These are phyloP conservation scores for Eristalis tenax DNA, from an alignment of 2,888 invertebrate species.

Conservation along the genomic window DNA sequence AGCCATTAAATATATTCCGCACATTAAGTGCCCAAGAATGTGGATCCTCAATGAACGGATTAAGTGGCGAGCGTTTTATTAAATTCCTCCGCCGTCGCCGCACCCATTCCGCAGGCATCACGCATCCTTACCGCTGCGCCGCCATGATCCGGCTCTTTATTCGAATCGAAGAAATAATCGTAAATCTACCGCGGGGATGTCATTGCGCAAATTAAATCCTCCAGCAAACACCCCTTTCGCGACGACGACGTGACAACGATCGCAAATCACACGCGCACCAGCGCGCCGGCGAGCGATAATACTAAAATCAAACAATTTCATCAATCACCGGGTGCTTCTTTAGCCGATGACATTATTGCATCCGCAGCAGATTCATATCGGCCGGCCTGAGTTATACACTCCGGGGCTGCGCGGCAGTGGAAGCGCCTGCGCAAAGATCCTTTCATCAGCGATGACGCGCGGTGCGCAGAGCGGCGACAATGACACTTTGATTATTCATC, in stretches of 20 bases:
- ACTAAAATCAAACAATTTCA: slow-evolving; percentile 69
- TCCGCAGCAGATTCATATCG: slow-evolving; percentile 63
- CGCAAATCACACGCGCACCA: slow-evolving; percentile 53
- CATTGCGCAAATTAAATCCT: slow-evolving; percentile 61
- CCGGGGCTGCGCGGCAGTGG: slow-evolving; percentile 6
- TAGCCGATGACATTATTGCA: slow-evolving; percentile 64
- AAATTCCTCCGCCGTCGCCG: neutral
- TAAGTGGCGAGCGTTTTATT: neutral
- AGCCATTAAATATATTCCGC: slow-evolving; percentile 1
- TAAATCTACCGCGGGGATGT: slow-evolving; percentile 56
- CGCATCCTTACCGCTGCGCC: slow-evolving; percentile 32
- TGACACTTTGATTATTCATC: slow-evolving; percentile 68
- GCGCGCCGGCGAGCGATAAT: slow-evolving; percentile 46
- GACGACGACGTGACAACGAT: slow-evolving; percentile 52
- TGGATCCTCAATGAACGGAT: neutral
- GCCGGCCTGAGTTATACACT: slow-evolving; percentile 16
- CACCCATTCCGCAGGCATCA: neutral
- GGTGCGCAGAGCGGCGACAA: slow-evolving; percentile 45
- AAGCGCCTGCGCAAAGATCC: slow-evolving; percentile 18
- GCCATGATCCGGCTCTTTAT: slow-evolving; percentile 5
- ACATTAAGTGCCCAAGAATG: neutral
- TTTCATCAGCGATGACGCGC: slow-evolving; percentile 7
- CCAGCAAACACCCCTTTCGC: neutral
- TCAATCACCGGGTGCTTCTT: slow-evolving; percentile 63
- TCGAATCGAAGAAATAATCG: slow-evolving; percentile 50